phyloP scores from a whole-genome alignment of 1,140 invertebrate genomes.

The Atopsyche davidsoni region DNA sequence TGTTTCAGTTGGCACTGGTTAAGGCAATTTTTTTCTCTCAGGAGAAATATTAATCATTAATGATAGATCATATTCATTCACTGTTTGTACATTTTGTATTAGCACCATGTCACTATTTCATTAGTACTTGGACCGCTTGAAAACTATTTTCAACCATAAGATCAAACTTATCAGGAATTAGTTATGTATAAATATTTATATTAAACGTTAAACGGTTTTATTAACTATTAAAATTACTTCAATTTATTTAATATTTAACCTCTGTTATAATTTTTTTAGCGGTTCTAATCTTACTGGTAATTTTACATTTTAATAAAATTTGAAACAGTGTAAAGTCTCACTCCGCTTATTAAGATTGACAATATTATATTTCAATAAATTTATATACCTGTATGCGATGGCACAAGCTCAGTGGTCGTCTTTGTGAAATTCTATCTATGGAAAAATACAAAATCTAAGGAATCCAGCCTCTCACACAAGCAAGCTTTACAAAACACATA shows the following conservation, averaged over 20 bases:
- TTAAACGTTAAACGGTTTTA: neutral
- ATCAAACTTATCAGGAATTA: neutral
- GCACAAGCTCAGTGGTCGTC: conserved; percentile 2
- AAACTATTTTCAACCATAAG: neutral
- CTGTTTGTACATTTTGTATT: conserved; percentile 23
- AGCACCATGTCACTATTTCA: conserved; percentile 17
- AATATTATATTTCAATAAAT: too few relatives aligned
- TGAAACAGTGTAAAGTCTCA: too few relatives aligned
- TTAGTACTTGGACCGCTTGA: neutral
- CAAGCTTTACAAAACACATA: neutral
- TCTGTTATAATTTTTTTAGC: neutral
- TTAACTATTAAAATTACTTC: neutral
- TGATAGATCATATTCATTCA: conserved; percentile 17
- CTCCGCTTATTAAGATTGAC: too few relatives aligned
- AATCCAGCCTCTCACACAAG: conserved; percentile 18
- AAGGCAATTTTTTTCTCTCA: conserved; percentile 14
- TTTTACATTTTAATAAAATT: too few relatives aligned
- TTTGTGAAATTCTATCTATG: neutral
- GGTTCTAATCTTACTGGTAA: too few relatives aligned
- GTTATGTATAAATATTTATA: neutral
- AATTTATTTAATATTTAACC: neutral
- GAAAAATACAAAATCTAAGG: conserved; percentile 12
- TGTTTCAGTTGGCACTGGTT: conserved; percentile 16
- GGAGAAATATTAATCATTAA: conserved; percentile 3
- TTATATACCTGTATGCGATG: too few relatives aligned